Percentiles rank a stretch among this genome's conserved stretches.
phyloP scores from a whole-genome alignment of 2,888 invertebrate genomes.

The Cephus pygmeus region DNA sequence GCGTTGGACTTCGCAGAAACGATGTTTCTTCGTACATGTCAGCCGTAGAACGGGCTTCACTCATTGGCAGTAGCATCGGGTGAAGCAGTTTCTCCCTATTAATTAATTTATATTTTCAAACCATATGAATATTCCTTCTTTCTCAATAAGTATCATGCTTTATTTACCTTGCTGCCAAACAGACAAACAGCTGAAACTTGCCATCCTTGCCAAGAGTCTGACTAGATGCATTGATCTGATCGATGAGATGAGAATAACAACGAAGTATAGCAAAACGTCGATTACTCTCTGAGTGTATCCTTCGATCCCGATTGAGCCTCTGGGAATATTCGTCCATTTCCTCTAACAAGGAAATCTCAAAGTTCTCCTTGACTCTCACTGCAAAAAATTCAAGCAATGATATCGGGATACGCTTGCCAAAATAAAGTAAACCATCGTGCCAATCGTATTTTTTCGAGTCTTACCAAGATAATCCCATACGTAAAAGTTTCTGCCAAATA shows the following conservation, averaged over 20 bases:
- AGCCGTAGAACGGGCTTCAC: conserved; percentile 85
- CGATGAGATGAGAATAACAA: conserved; percentile 89
- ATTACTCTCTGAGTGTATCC: conserved; percentile 51
- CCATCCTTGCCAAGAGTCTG: conserved; percentile 96
- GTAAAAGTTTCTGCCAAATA: conserved; percentile 94
- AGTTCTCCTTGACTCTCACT: conserved; percentile 85
- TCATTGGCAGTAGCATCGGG: conserved; percentile 91
- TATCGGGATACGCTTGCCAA: not conserved
- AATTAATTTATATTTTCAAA: not conserved
- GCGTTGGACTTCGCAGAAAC: conserved; percentile 87
- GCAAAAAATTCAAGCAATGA: conserved; percentile 47
- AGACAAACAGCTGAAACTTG: conserved; percentile 96
- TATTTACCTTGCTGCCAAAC: conserved; percentile 87
- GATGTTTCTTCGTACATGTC: conserved; percentile 98
- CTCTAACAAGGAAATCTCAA: conserved; percentile 78
- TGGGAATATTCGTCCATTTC: conserved; percentile 68
- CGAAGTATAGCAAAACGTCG: conserved; percentile 76
- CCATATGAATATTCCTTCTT: not conserved
- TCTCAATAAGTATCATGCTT: too few species aligned
- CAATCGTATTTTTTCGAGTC: conserved; percentile 37
- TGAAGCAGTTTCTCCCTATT: conserved; percentile 88
- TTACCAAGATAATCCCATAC: conserved; percentile 98
- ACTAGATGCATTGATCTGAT: conserved; percentile 87
- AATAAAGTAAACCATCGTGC: too few species aligned
- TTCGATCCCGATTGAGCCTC: conserved; percentile 53